Base-by-base conservation (phyloP, 2,113 vertebrate species). In the Gulo gulo region DNA sequence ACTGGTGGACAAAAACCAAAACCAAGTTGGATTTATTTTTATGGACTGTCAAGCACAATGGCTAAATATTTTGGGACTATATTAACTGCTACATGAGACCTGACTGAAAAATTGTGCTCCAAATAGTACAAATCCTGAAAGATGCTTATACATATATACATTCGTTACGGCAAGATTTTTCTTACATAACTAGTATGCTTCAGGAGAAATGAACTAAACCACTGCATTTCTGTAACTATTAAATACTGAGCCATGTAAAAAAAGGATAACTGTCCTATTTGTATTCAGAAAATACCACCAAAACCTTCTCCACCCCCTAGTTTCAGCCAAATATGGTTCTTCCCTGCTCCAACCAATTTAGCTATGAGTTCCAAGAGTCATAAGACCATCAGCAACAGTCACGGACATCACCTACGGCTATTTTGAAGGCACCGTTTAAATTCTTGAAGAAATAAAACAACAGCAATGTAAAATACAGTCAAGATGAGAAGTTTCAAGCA, bases 251-350 rank as follows among this genome's bases (percentile, higher is more conserved):
- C 7, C 82, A 80, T 39, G 34, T 81, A 89, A 94, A 95, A 97
- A 78, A 26, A 85, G 65, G 45, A 86, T 73, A 87, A 87, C 7
- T 55, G 86, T 45, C 79, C 45, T 87, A 96, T 57, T 47, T 88
- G 61, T 71, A 67, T 76, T 96, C 80, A 96, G 50, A 90, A 96
- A 96, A 92, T 34, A 95, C 55, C 67, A 87, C 45, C 52, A 67
- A 79, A 73, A 96, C 57, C 50, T 94, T 87, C 42, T 87, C 50
- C 71, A 80, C n/a, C 36, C 29, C 45, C 39, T 78, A 67, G 21
- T 93, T 97, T 93, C 94, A 42, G 52, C 81, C 93, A 97, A 97
- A 96, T 97, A 94, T 78, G 79, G 92, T 74, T 86, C 36, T 85
- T 94, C 45, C n/a, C 74, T 93, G 39, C 57, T 95, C 86, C 50